Conservation (phyloP, 2,888 invertebrate species). For the Cynaeus angustus region DNA sequence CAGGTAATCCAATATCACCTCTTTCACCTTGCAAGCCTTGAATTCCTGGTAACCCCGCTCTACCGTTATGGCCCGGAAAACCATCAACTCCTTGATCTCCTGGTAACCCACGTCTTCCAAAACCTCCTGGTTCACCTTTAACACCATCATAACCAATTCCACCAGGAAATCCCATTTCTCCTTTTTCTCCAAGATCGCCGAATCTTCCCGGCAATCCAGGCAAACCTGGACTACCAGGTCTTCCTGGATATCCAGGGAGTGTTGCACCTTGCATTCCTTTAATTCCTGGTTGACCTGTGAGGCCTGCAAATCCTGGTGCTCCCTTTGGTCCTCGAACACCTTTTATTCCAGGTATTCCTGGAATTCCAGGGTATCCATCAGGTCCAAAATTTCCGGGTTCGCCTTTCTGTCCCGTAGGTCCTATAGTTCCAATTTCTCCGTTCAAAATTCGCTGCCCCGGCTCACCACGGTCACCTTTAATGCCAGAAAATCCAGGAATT, state of each 20-base stretch:
- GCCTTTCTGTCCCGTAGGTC: slow-evolving; percentile 68
- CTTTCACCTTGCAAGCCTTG: slow-evolving; percentile 73
- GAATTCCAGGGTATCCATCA: slow-evolving; percentile 66
- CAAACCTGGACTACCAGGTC: slow-evolving; percentile 55
- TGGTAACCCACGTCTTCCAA: slow-evolving; percentile 43
- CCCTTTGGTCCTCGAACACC: slow-evolving; percentile 67
- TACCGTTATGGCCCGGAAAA: slow-evolving; percentile 65
- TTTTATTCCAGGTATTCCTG: slow-evolving; percentile 64
- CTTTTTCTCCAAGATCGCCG: slow-evolving; percentile 68
- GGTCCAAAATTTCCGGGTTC: slow-evolving; percentile 68
- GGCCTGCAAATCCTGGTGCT: slow-evolving; percentile 66
- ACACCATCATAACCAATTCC: slow-evolving; percentile 63
- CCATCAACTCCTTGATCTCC: slow-evolving; percentile 70
- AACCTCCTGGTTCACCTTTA: slow-evolving; percentile 62
- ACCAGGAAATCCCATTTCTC: slow-evolving; percentile 65
- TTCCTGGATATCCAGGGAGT: slow-evolving; percentile 66
- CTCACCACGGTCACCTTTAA: slow-evolving; percentile 75
- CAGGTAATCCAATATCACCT: slow-evolving; percentile 69
- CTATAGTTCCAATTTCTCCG: slow-evolving; percentile 71
- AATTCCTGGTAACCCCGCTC: slow-evolving; percentile 69
- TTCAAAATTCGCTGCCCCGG: slow-evolving; percentile 73
- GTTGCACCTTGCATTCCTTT: slow-evolving; percentile 65
- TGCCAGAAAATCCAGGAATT: slow-evolving; percentile 67
- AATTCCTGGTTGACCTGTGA: slow-evolving; percentile 58
- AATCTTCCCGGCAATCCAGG: slow-evolving; percentile 63